Base-by-base conservation (phyloP, 2,113 vertebrate species). In the Ageneiosus marmoratus region DNA sequence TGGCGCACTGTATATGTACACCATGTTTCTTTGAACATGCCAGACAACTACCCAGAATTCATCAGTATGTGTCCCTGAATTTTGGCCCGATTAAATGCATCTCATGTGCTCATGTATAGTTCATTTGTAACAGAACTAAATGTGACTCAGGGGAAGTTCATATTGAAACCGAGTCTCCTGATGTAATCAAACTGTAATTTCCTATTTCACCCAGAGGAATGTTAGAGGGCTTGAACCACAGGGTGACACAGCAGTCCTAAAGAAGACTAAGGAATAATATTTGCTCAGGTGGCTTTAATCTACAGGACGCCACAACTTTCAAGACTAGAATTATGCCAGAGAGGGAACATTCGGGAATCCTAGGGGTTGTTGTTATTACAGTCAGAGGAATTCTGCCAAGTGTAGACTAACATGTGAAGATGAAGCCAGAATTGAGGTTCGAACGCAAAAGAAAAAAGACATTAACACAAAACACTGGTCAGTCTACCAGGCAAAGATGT, bases 201-300 rank as follows among this genome's bases (percentile, higher is more conserved):
- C 60, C 46, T 73, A 78, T 80, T 81, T 80, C 34, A 51, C 48
- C 67, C 65, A 41, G 56, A 84, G 83, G 86, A 81, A 85, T 65
- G 82, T 72, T 20, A 10, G 20, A 58, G 51, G 75, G 48, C 81
- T 65, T 55, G 70, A 74, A 74, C 41, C 22, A 27, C 22, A 73
- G 63, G 80, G 81, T 80, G 58, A 85, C 58, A 70, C 60, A 79
- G 83, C 65, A 76, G 83, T 69, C 53, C 56, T 78, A 22, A 81
- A 78, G 8, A 77, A 56, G 53, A 86, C 76, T 34, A 75, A 77
- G 51, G 46, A 77, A 83, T 83, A 84, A 86, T 84, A 85, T 87
- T 87, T 87, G 48, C 77, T 84, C 80, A 85, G 82, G 72, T 84
- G 86, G 80, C 60, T 87, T 44, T 80, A 79, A 82, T 80, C 81